Evolutionary conservation across 2,113 vertebrate genomes (phyloP).

Genomic region (Hippopotamus amphibius): DNA sequence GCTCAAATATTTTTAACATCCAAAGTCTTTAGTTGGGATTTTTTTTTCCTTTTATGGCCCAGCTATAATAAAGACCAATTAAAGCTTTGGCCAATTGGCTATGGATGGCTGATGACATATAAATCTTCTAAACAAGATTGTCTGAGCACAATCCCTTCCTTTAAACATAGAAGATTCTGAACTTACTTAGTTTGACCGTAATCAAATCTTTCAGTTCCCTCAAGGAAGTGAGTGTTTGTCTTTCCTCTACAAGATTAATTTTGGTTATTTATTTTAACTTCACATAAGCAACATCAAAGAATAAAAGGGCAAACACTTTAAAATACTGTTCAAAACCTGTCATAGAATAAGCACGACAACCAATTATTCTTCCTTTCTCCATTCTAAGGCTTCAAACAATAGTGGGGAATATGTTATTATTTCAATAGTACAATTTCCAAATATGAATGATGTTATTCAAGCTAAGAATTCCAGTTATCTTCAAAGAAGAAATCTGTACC

Average conservation of each 20-base stretch:
- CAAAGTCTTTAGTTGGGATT: not conserved
- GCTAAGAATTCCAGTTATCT: not conserved
- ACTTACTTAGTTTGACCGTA: not conserved
- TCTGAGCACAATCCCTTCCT: not conserved
- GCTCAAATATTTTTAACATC: not conserved
- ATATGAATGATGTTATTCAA: not conserved
- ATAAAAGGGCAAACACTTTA: slow-evolving; percentile 21
- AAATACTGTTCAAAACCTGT: slow-evolving; percentile 3
- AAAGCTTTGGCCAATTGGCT: not conserved
- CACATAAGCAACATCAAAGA: not conserved
- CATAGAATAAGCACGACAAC: not conserved
- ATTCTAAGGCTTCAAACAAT: not conserved
- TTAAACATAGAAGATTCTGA: not conserved
- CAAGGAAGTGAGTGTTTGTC: not conserved
- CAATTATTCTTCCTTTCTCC: not conserved
- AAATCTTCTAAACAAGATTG: not conserved
- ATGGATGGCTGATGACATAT: not conserved
- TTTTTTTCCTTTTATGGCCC: not conserved
- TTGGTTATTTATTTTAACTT: slow-evolving; percentile 41
- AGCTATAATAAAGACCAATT: not conserved
- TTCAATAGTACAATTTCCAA: not conserved
- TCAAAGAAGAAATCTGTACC: not conserved
- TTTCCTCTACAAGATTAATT: not conserved
- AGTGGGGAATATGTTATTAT: not conserved
- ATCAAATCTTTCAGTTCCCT: slow-evolving; percentile 33